These are phyloP conservation scores for Scaptodrosophila latifasciaeformis DNA, from an alignment of 2,888 invertebrate genomes.

Conservation along the genomic window DNA sequence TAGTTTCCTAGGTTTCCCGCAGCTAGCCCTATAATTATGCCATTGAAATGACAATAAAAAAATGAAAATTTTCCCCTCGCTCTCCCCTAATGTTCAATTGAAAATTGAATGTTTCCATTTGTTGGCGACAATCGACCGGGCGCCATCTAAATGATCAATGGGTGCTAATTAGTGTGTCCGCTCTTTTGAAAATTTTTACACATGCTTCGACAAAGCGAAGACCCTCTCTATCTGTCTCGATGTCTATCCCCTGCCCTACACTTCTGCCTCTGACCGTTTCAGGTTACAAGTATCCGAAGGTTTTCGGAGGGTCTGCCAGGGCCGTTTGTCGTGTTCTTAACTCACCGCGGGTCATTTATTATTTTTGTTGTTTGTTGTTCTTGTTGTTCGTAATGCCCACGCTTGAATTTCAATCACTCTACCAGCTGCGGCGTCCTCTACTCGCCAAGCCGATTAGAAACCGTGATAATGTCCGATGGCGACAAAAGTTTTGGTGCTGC, in stretches of 20 bases:
- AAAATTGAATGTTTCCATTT: too few species aligned
- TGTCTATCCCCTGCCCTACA: slow-evolving; percentile 12
- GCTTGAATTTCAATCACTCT: slow-evolving; percentile 67
- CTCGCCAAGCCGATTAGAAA: slow-evolving; percentile 51
- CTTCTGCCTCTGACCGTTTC: slow-evolving; percentile 17
- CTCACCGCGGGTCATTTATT: slow-evolving; percentile 58
- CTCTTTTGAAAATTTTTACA: slow-evolving; percentile 54
- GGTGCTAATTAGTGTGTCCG: slow-evolving; percentile 63
- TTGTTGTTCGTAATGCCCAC: too few species aligned
- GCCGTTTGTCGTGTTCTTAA: slow-evolving; percentile 37
- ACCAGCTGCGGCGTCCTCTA: slow-evolving; percentile 39
- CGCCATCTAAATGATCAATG: slow-evolving; percentile 62
- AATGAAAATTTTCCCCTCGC: background rate
- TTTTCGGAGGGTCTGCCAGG: slow-evolving; percentile 22
- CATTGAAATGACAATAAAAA: background rate
- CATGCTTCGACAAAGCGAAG: slow-evolving; percentile 54
- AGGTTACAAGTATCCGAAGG: slow-evolving; percentile 52
- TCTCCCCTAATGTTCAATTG: background rate
- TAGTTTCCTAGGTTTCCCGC: too few species aligned
- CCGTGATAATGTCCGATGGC: slow-evolving; percentile 66
- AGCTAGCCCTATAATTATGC: too few species aligned
- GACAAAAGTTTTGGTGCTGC: slow-evolving; percentile 54
- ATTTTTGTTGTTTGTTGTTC: slow-evolving; percentile 29
- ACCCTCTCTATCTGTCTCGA: too few species aligned
- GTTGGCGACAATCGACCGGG: slow-evolving; percentile 35